These are phyloP conservation scores for Ricordea florida DNA, from an alignment of 92 coral and sea anemone genomes.

Conservation along the genomic window DNA sequence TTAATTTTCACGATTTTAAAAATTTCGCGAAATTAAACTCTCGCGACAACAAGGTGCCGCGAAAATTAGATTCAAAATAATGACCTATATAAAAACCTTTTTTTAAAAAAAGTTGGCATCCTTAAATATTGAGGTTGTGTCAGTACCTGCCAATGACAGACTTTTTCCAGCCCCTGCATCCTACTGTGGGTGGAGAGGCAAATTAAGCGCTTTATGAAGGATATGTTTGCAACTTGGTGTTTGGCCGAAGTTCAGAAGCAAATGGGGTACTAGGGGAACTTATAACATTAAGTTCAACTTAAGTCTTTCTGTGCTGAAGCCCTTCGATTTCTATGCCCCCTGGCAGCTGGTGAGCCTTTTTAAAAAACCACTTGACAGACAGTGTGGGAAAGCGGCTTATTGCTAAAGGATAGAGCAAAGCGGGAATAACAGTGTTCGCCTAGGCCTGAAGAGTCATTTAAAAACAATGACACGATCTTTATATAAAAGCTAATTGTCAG, in stretches of 20 bases:
- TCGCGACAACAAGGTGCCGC: slow-evolving; percentile 37
- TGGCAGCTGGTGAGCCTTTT: slow-evolving; percentile 35
- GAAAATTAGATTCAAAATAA: slow-evolving; percentile 57
- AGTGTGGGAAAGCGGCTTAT: too few species aligned
- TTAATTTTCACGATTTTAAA: too few species aligned
- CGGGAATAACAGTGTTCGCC: not conserved
- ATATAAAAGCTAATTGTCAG: too few species aligned
- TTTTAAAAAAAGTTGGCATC: slow-evolving; percentile 46
- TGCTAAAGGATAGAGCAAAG: too few species aligned
- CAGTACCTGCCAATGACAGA: slow-evolving; percentile 61
- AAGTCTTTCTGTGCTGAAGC: slow-evolving; percentile 32
- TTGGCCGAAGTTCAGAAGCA: slow-evolving; percentile 43
- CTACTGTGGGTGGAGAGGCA: slow-evolving; percentile 53
- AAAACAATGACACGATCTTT: too few species aligned
- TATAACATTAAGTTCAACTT: slow-evolving; percentile 41
- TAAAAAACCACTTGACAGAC: too few species aligned
- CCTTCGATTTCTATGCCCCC: slow-evolving; percentile 47
- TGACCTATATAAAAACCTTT: too few species aligned
- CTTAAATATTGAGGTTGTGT: slow-evolving; percentile 39
- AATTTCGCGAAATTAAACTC: too few species aligned
- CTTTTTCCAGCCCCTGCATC: slow-evolving; percentile 62
- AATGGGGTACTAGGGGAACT: slow-evolving; percentile 40
- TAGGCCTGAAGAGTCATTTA: not conserved
- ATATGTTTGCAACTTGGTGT: slow-evolving; percentile 56
- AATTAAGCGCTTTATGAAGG: slow-evolving; percentile 67